Percentiles rank a stretch among this genome's conserved stretches.
Evolutionary conservation across 2,797 vertebrate genomes (phyloP).

Genomic region (Gallinago nigripennis): DNA sequence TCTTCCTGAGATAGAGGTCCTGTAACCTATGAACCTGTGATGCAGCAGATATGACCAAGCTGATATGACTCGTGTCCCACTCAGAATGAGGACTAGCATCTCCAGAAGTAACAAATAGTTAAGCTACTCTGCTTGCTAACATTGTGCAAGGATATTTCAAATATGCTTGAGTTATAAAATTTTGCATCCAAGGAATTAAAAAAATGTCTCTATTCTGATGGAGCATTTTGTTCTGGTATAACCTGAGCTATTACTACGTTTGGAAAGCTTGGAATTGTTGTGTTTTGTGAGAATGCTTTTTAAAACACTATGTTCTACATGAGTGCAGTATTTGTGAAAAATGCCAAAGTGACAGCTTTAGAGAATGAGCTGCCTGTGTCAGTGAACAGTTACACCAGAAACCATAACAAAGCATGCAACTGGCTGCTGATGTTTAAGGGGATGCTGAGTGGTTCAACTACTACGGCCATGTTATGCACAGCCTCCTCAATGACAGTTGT

Average conservation of each 20-base stretch:
- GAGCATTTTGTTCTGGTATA: background rate
- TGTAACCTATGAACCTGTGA: background rate
- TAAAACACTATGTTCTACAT: background rate
- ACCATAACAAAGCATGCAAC: background rate
- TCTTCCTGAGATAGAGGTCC: background rate
- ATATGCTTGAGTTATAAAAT: background rate
- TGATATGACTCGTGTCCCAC: background rate
- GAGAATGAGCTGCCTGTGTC: background rate
- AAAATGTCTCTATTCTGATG: background rate
- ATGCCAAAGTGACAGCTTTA: background rate
- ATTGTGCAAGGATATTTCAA: background rate
- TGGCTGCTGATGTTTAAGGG: background rate
- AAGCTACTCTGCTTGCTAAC: background rate
- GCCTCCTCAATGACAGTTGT: background rate
- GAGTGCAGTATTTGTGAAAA: background rate
- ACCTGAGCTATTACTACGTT: background rate
- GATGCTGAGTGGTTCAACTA: background rate
- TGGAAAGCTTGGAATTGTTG: constrained; percentile 1
- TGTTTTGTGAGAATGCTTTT: background rate
- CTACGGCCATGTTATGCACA: background rate
- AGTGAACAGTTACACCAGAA: background rate
- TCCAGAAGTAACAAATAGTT: background rate
- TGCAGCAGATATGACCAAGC: background rate
- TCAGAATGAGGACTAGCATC: background rate
- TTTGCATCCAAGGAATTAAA: background rate